Evolutionary conservation across 2,113 vertebrate genomes (phyloP).

Genomic region (Triplophysa siluroides): DNA sequence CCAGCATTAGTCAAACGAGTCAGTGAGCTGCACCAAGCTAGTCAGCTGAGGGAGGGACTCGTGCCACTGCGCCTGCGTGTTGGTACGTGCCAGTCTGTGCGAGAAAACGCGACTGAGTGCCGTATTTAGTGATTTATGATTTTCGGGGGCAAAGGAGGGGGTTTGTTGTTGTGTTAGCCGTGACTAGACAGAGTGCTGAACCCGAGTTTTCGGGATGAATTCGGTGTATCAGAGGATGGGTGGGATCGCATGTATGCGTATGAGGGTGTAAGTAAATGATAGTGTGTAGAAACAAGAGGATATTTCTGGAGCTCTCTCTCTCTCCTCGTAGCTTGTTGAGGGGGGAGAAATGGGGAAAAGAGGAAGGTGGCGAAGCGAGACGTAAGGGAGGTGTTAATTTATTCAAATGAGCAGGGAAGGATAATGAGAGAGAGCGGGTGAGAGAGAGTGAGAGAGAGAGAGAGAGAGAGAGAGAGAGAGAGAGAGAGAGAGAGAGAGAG

Average conservation of each 20-base stretch:
- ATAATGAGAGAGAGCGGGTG: conserved; percentile 62
- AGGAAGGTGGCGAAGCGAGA: conserved; percentile 56
- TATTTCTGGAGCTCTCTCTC: conserved; percentile 55
- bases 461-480: conserved; percentile 38
- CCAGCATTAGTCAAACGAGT: conserved; percentile 60
- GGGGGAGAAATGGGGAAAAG: conserved; percentile 24
- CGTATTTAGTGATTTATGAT: conserved; percentile 31
- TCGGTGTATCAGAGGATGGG: conserved; percentile 13
- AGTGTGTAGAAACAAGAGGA: conserved; percentile 46
- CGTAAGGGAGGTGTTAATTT: conserved; percentile 76
- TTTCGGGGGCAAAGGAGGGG: background rate
- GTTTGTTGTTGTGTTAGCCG: background rate
- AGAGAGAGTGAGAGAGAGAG: conserved; percentile 31
- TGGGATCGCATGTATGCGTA: conserved; percentile 18
- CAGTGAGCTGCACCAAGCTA: conserved; percentile 46
- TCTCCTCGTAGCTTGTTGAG: conserved; percentile 45
- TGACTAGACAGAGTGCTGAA: conserved; percentile 23
- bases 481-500: conserved; percentile 27
- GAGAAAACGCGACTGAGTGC: conserved; percentile 26
- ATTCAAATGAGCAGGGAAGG: conserved; percentile 76
- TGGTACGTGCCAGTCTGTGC: conserved; percentile 40
- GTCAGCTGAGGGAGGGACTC: conserved; percentile 45
- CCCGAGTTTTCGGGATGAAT: conserved; percentile 19
- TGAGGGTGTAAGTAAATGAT: conserved; percentile 39
- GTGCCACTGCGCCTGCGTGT: conserved; percentile 42